Conservation (phyloP, 1,140 invertebrate genomes). For the Daktulosphaira vitifoliae region DNA sequence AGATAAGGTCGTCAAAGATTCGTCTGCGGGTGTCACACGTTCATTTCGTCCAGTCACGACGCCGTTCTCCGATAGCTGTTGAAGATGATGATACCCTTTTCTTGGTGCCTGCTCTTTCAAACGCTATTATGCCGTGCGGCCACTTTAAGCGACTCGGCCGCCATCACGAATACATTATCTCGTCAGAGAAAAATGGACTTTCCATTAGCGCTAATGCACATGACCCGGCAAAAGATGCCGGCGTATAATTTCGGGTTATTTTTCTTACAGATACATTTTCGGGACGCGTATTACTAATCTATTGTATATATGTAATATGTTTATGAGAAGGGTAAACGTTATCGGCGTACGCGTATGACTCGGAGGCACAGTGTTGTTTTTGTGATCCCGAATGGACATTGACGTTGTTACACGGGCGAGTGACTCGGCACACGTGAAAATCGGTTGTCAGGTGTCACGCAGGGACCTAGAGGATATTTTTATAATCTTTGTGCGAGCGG, state of each 20-base stretch:
- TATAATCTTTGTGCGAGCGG: too few relatives aligned
- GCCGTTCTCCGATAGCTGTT: too few relatives aligned
- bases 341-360: too few relatives aligned
- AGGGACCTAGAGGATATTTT: too few relatives aligned
- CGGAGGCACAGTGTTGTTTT: too few relatives aligned
- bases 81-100: constrained; percentile 30
- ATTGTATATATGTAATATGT: too few relatives aligned
- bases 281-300: too few relatives aligned
- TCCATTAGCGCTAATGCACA: constrained; percentile 31
- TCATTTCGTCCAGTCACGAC: constrained; percentile 27
- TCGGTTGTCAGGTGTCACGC: too few relatives aligned
- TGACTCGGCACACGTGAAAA: too few relatives aligned
- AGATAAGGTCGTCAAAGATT: constrained; percentile 16
- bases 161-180: constrained; percentile 34
- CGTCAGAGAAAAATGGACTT: constrained; percentile 28
- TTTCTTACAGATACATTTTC: neutral
- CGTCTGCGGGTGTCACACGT: constrained; percentile 21
- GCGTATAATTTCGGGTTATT: constrained; percentile 21
- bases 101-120: neutral
- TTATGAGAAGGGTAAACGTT: neutral
- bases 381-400: too few relatives aligned
- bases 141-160: constrained; percentile 3
- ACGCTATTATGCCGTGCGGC: neutral
- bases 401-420: too few relatives aligned
- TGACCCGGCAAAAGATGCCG: constrained; percentile 5